Evolutionary conservation across 2,797 vertebrate genomes (phyloP), one percentile per base, ranked within the genome.

Genomic region (Acanthurus leucopareius): DNA sequence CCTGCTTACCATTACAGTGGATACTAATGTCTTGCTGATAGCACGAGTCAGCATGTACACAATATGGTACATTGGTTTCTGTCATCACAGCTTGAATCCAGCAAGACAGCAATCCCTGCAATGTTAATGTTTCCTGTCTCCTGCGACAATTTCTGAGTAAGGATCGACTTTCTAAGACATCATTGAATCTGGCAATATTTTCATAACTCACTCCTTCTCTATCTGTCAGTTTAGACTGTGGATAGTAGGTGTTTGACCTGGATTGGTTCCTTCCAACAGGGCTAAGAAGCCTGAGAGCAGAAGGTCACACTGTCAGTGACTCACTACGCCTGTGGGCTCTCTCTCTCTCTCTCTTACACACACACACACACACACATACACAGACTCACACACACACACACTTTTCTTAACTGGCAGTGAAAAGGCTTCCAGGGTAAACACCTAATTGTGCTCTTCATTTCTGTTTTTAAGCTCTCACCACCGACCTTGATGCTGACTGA

Each of bases 251-350:
- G 76, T 90, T 77, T 91, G 93, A 93, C 88, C 82, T 86, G 88
- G 69, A 91, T 90, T 59, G 79, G 75, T 79, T 70, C 59, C 73
- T 90, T 84, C 85, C 72, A 73, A 62, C 83, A 63, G 83, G 74
- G 86, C 73, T 59, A 64, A 74, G 79, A 60, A 86, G 89, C 85
- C 88, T 22, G 51, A 78, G 84, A 94, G 91, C 93, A 94, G 84
- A 92, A 94, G 93, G 94, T 93, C 91, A 93, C 86, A 69, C 89
- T 75, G 82, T 75, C 83, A 77, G 84, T 88, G 87, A 86, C 84
- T 92, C 84, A 88, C 25, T 52, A 48, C 63, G 86, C 87, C 86
- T 51, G 51, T 73, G 71, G 90, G 73, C 75, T 73, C 71, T 32
- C 63, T 60, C 74, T 73, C 73, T 35, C 68, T 52, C 57, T 48